Evolutionary conservation across 2,888 invertebrate genomes (phyloP).

Genomic region (Macaria liturata): DNA sequence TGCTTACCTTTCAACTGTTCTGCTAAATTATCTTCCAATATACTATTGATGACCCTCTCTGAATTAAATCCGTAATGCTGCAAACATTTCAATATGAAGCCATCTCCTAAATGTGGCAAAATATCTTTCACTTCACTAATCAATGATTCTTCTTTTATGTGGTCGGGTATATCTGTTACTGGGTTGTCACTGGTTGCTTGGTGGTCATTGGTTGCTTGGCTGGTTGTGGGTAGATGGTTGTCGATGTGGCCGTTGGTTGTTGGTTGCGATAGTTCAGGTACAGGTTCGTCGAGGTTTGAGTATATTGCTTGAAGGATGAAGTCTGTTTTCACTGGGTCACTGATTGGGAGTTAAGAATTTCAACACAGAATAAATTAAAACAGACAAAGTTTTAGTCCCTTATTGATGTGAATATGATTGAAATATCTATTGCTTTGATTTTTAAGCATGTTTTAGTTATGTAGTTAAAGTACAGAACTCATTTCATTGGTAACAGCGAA

Average conservation of each 20-base stretch:
- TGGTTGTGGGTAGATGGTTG: conserved; percentile 36
- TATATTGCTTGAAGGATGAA: conserved; percentile 80
- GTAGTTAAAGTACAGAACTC: no score
- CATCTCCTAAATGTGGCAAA: conserved; percentile 92
- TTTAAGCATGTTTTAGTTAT: no score
- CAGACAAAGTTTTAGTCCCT: no score
- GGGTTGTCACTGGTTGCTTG: conserved; percentile 43
- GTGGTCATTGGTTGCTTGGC: conserved; percentile 21
- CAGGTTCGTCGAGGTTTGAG: conserved; percentile 69
- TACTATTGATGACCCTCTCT: conserved; percentile 91
- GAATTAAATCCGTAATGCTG: conserved; percentile 89
- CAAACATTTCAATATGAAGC: conserved; percentile 88
- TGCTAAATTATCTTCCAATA: conserved; percentile 88
- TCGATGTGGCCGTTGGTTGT: conserved; percentile 55
- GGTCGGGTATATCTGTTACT: conserved; percentile 66
- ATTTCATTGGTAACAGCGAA: no score
- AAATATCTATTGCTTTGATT: no score
- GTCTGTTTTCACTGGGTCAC: conserved; percentile 81
- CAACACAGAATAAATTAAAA: no score
- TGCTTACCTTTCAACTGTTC: conserved; percentile 60
- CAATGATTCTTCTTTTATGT: conserved; percentile 72
- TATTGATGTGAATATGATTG: no score
- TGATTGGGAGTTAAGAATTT: conserved; percentile 43
- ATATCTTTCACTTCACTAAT: conserved; percentile 88
- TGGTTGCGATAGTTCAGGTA: conserved; percentile 45